Evolutionary conservation across 1,140 invertebrate genomes (phyloP).

Genomic region (Papilio dardanus): DNA sequence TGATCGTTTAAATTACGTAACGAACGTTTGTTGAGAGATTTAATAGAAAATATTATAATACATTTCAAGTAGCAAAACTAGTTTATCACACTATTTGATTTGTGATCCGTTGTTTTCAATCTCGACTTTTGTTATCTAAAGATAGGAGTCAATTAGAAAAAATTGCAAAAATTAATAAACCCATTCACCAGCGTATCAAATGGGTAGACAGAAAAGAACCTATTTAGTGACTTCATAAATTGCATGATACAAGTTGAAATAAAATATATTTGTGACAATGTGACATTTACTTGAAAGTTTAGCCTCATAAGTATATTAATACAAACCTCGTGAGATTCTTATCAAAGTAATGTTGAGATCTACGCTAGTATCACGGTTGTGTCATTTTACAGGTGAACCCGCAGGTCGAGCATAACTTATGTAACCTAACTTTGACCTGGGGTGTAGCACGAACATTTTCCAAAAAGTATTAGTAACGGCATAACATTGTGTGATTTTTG

Average conservation of each 20-base stretch:
- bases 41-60: conserved; percentile 3
- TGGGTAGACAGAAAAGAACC: background rate
- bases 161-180: background rate
- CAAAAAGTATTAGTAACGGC: too few relatives aligned
- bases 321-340: background rate
- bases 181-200: background rate
- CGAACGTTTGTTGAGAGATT: conserved; percentile 2
- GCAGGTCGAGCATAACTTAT: too few relatives aligned
- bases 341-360: background rate
- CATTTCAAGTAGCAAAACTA: background rate
- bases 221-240: background rate
- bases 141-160: background rate
- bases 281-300: background rate
- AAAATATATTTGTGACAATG: background rate
- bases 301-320: conserved; percentile 1
- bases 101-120: background rate
- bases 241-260: background rate
- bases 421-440: too few relatives aligned
- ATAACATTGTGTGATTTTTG: too few relatives aligned
- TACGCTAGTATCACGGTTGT: background rate
- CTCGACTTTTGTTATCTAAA: background rate
- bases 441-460: too few relatives aligned
- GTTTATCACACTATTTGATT: conserved; percentile 4
- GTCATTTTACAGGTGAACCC: too few relatives aligned
- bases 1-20: background rate